These are phyloP conservation scores for Erythrolamprus reginae DNA, from an alignment of 2,113 vertebrate genomes.

Conservation along the genomic window DNA sequence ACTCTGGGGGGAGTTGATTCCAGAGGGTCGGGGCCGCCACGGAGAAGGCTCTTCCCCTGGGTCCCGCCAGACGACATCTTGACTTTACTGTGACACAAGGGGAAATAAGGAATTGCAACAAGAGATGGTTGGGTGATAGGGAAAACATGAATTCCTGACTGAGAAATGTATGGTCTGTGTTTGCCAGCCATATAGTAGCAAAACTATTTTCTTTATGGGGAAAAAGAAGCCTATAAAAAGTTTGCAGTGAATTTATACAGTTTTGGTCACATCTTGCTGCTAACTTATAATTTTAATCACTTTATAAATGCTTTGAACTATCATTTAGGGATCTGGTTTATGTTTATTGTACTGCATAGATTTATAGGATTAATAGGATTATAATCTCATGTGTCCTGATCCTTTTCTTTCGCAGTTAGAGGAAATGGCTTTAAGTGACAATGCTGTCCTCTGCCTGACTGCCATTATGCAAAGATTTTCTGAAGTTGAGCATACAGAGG, in stretches of 20 bases:
- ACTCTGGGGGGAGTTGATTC: too few species aligned
- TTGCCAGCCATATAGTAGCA: not conserved
- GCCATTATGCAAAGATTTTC: constrained; percentile 76
- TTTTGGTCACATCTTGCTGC: not conserved
- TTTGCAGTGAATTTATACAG: not conserved
- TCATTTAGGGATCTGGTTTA: not conserved
- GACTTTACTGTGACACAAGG: not conserved
- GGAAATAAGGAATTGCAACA: not conserved
- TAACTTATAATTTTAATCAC: not conserved
- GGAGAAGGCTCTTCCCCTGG: too few species aligned
- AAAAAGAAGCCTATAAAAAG: not conserved
- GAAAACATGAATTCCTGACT: not conserved
- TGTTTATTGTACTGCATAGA: not conserved
- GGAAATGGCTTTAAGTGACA: constrained; percentile 95
- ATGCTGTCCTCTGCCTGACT: constrained; percentile 83
- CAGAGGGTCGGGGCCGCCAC: too few species aligned
- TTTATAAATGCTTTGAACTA: not conserved
- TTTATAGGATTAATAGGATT: not conserved
- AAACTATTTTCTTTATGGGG: not conserved
- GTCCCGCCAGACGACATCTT: too few species aligned
- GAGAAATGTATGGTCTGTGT: not conserved
- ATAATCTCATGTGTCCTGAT: not conserved
- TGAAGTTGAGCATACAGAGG: constrained; percentile 68
- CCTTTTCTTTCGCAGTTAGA: constrained; percentile 72
- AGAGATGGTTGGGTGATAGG: too few species aligned